Evolutionary conservation across 1,140 invertebrate species (phyloP), one percentile per base, ranked within the genome.

Genomic region (Drosophila gunungcola): DNA sequence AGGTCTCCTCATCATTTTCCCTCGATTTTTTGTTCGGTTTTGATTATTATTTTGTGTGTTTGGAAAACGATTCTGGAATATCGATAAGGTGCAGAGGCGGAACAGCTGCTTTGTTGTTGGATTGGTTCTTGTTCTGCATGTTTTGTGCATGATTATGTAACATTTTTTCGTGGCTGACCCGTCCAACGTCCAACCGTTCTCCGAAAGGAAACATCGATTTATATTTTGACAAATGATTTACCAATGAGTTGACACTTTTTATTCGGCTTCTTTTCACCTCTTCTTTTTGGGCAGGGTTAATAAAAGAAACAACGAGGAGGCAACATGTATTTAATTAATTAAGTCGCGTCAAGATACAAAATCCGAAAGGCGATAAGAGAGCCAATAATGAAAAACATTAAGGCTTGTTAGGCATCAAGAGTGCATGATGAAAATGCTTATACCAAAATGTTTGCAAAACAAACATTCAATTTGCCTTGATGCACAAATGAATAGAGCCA

Each of bases 201-300:
- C 11, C 46, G 63, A 52, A 62, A 36, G 65, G 64, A 74, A 69
- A 62, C 69, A 73, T 85, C 83, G 83, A 83, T 88, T 86, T 86
- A 89, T 89, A 88, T 88, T 89, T 88, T 88, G 84, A 88, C 84
- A 88, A 88, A 88, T 88, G 84, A 88, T 84, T 72, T 68, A 74
- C 75, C 75, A 89, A 89, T 88, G 84, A 88, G 80, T 88, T 88
- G 84, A 88, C 84, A 88, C 56, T 80, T 78, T 88, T 84, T 62
- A 46, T 58, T 45, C 36, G 42, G 52, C 27, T 16, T 45, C 32
- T 43, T 46, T 21, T 43, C 27, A 25, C 36, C 9, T 9, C 2
- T 16, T 45, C 5, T 46, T 46, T 53, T 52, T 27, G 25, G 57
- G 27, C 29, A 27, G 42, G 68, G 79, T 83, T 80, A 64, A 88